Conservation (phyloP, 1,140 invertebrate species). For the Apis florea region DNA sequence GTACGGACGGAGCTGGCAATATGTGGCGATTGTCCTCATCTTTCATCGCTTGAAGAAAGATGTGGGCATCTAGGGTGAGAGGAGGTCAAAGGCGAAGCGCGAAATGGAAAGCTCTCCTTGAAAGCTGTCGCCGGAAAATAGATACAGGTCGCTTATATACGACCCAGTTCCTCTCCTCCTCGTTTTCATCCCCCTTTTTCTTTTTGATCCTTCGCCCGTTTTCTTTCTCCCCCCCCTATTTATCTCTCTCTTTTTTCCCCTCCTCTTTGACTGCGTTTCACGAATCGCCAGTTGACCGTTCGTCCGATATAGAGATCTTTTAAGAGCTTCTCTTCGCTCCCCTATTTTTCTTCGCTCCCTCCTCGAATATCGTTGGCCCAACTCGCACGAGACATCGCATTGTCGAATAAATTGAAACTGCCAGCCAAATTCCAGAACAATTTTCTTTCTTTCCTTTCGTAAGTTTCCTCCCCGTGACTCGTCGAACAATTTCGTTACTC, state of each 20-base stretch:
- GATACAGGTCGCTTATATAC: constrained; percentile 41
- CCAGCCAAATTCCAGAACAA: not conserved
- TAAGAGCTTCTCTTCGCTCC: not conserved
- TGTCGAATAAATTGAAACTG: not conserved
- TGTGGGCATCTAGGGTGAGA: not conserved
- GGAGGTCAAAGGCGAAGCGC: constrained; percentile 21
- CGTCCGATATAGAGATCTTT: constrained; percentile 5
- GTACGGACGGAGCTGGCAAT: constrained; percentile 39
- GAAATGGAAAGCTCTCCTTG: constrained; percentile 51
- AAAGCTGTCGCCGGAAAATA: constrained; percentile 53
- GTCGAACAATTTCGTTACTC: not conserved
- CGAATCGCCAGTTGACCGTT: constrained; percentile 21
- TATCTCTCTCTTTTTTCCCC: not conserved
- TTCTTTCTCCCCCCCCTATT: not conserved
- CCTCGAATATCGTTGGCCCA: not conserved
- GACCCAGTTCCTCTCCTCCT: constrained; percentile 23
- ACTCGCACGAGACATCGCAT: not conserved
- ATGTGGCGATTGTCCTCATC: constrained; percentile 62
- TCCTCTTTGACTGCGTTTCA: not conserved
- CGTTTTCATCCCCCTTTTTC: not conserved
- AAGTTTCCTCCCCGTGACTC: not conserved
- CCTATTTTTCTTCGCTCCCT: not conserved
- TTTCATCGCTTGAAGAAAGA: constrained; percentile 45
- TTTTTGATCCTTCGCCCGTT: not conserved
- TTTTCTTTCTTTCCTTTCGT: too few species aligned